Evolutionary conservation across 2,113 vertebrate genomes (phyloP), one percentile per base, ranked within the genome.

Genomic region (Hymenochirus boettgeri): DNA sequence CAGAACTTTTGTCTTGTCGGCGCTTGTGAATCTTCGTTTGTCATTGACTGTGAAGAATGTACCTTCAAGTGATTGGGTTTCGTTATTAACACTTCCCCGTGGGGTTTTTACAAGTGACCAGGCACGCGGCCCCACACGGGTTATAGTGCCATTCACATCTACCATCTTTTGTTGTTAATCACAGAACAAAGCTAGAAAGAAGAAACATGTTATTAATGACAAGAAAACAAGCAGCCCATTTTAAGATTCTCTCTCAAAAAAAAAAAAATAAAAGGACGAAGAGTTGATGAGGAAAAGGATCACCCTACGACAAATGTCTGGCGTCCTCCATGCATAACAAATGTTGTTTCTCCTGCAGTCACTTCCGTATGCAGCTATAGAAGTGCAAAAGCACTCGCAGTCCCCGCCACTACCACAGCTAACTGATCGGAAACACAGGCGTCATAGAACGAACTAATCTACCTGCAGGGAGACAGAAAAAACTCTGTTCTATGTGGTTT

Each of bases 111-210:
- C 87, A 89, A 18, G 87, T 86, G 73, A 79, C 81, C 70, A 82
- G 64, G 61, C 86, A 88, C 9, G 82, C 76, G 31, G 70, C 53
- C 11, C 86, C 86, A 31, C 86, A 88, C 2, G 85, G 78, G 63
- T 76, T 76, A 62, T 89, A 89, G 70, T 88, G 85, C 87, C 87
- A 89, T 63, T 85, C 83, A 72, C 86, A 88, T 56, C 78, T 75
- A 19, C 67, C 80, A 51, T 77, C 71, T n/a, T 13, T 75, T 62
- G 35, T 88, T 88, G 73, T 85, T 81, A 87, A 71, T 87, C 85
- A 81, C 87, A 89, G 74, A 89, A 86, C 48, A 88, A n/a, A 51
- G 87, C 87, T 89, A 66, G 5, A 72, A 65, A 61, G 56, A 25
- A 62, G 23, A 25, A 48, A 48, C 57, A 48, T 2, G 35, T 6